Base-by-base conservation (phyloP, 2,888 invertebrate species). In the Melangyna quadrimaculata region DNA sequence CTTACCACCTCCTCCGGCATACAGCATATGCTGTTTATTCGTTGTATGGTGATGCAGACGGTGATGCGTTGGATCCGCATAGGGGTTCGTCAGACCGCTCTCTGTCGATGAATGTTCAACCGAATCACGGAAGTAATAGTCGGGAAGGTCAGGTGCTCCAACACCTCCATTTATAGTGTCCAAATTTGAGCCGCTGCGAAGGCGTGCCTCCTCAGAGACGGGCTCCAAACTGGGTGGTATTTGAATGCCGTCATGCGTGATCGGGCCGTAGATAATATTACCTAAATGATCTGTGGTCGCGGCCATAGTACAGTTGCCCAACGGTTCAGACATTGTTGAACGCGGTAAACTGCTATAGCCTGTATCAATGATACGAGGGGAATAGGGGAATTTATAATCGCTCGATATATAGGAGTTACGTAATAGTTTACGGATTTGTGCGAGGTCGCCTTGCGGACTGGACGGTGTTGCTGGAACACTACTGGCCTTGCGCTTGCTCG, bases 381-480 rank as follows among this genome's bases (percentile, higher is more conserved):
- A 84, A 87, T 87, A 81, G 83, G 87, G 80, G 87, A 88, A 88
- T 87, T 88, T 88, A 88, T 88, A 89, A 87, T 88, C 87, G 77
- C 86, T 78, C 87, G 88, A 87, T 87, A 89, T 88, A 88, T 88
- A 88, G 86, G 88, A 88, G 87, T 89, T 89, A 88, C 87, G 87
- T 80, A 88, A 89, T 88, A 89, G 87, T 88, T 90, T 90, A 94
- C 94, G 93, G 90, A 93, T 93, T 91, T 94, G 93, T 88, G 93
- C 93, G 86, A 93, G 90, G 88, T 94, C 93, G 89, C 91, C 92
- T 87, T 92, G 92, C 24, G 97, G 97, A 72, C 97, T 97, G 84
- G 96, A 96, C 17, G 97, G 97, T 19, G 97, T 97, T 35, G 96
- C 97, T 79, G 97, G 97, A 37, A 97, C 97, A 91, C 97, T 97